Evolutionary conservation across 2,113 vertebrate genomes (phyloP), one percentile per base, ranked within the genome.

Genomic region (Speoplatyrhinus poulsoni): DNA sequence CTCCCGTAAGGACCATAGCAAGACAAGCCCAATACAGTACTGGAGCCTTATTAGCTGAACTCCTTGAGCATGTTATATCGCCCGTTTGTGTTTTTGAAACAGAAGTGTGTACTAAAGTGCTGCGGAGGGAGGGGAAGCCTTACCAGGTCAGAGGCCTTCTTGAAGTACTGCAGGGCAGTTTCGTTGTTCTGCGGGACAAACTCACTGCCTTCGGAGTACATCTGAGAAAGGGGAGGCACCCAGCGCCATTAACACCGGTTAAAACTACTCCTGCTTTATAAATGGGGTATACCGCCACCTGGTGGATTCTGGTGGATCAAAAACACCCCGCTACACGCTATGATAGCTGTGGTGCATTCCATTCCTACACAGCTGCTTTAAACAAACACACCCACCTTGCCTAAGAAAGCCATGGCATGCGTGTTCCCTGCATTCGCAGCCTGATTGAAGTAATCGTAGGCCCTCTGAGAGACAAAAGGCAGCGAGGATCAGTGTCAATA

Each of bases 191-290:
- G 97, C 59, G 94, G 93, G 4, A 99, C 92, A 60, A 90, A 95
- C 77, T 96, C 95, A 62, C 96, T 99, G 84, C 98, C 98, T 78
- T 99, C 98, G 0, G 97, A 98, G 84, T 98, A 99, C 97, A 99
- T 99, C 98, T 99, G 82, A 76, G 74, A 60, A 61, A 86, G 2
- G 92, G 62, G 81, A 4, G 54, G 3, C 7, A 13, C 65, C 5
- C 50, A 4, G n/a, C 41, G 48, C 12, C 46, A 62, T 70, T 26
- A 63, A 9, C 32, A 0, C 0, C 52, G 41, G 4, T 49, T 41
- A 47, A 59, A 7, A 0, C 12, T 67, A 62, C 46, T 41, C 36
- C 0, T 36, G 8, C 55, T 1, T 1, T 17, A 32, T 57, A 17
- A 46, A 77, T 36, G 58, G 12, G n/a, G 46, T 47, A 55, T 36